Base-by-base conservation (phyloP, 2,888 invertebrate species). In the Drosophila nigricruria region DNA sequence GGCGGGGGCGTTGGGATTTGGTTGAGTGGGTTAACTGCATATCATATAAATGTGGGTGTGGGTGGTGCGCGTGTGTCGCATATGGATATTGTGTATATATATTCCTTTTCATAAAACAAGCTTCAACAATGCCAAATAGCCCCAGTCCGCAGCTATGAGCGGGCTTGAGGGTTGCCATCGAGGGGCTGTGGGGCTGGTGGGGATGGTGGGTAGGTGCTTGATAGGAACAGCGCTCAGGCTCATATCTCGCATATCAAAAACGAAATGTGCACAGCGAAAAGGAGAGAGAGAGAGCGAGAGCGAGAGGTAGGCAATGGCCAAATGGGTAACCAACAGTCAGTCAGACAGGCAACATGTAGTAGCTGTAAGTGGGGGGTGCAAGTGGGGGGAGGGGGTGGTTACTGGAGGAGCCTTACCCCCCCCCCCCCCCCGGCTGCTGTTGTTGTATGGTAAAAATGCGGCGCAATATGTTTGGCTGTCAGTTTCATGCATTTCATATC, bases 401-500 rank as follows among this genome's bases (percentile, higher is more conserved):
- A 36, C 20, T 34, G 61, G 45, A 43, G 62, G 56, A 40, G 38
- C 50, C 60, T 32, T 30, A 1, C 30, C 61, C 25, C 16, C 20
- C 2, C 2, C 3, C 16, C 16, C 8, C 12, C 20, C 0, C 0
- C 8, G 9, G 14, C 12, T 23, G 27, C 47, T 40, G 63, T 18
- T 52, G 52, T 20, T 67, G 53, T 73, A 70, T 79, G 82, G 80
- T 77, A 81, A 83, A 83, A 79, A 83, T 87, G 77, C 73, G 85
- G 75, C 85, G 89, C 89, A 89, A 86, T 86, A 86, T 86, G 88
- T 86, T 86, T 78, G 86, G 76, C 86, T 86, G 89, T 86, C 89
- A 86, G 86, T 89, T 86, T 88, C 86, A 86, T 86, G 86, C 89
- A 86, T 86, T 89, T 86, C 89, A 86, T 86, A 86, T 86, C 86